Percentiles rank a stretch among this genome's conserved stretches.
These are phyloP conservation scores for Pyrgus malvae DNA, from an alignment of 2,888 invertebrate species.

Conservation along the genomic window DNA sequence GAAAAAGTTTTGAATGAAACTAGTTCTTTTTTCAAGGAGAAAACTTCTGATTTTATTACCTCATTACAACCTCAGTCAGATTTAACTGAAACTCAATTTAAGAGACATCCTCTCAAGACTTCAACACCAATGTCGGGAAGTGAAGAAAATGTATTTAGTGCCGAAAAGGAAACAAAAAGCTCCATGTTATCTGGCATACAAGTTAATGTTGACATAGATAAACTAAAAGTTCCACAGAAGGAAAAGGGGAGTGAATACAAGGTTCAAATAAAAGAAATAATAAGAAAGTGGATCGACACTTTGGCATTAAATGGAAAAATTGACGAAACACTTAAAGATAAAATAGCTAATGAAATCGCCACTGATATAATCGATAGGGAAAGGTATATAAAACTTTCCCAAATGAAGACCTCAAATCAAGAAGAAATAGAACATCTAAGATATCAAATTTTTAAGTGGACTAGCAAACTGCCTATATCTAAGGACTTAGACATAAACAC, in stretches of 20 bases:
- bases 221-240: neutral
- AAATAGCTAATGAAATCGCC: constrained; percentile 41
- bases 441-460: constrained; percentile 49
- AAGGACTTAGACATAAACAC: constrained; percentile 37
- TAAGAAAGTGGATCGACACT: constrained; percentile 12
- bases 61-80: too few species aligned
- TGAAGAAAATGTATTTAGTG: neutral
- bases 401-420: constrained; percentile 35
- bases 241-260: constrained; percentile 5
- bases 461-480: constrained; percentile 40
- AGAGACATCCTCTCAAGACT: constrained; percentile 15
- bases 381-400: constrained; percentile 49
- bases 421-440: constrained; percentile 54
- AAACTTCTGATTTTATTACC: neutral
- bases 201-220: neutral
- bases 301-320: constrained; percentile 23
- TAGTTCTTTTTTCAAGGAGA: constrained; percentile 8
- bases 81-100: too few species aligned
- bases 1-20: constrained; percentile 19
- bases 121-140: constrained; percentile 9
- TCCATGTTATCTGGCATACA: neutral
- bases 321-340: constrained; percentile 32
- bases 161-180: neutral
- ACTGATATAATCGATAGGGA: constrained; percentile 49
- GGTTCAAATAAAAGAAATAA: constrained; percentile 6